Base-by-base conservation (phyloP, 2,797 vertebrate species). In the Scolopax bukidnonensis region DNA sequence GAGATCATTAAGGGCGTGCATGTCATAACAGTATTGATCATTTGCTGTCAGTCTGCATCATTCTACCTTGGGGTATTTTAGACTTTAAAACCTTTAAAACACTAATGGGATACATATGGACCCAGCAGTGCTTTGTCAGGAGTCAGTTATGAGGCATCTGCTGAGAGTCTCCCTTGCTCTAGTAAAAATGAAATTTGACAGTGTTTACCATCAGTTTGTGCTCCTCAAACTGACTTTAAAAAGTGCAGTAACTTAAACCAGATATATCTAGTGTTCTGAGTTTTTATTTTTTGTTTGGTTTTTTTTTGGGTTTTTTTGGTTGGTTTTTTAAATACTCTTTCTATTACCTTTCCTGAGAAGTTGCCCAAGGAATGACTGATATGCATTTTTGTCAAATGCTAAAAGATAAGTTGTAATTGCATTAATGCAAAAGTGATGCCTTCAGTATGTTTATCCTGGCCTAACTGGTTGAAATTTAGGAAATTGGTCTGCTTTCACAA, bases 101-200 rank as follows among this genome's bases (percentile, higher is more conserved):
- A 16, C 12, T 41, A 21, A 1, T 21, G n/a, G 71, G 54, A 6
- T 14, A 19, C 33, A 10, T 8, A 6, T 0, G 5, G 68, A 70
- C 20, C 32, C 65, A 78, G 69, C 16, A 47, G 48, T 47, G 48
- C 8, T 70, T 61, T 84, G 65, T 89, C 70, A 82, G 28, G 65
- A 1, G 28, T 83, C 7, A 8, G 16, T 17, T 51, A 4, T 4
- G 57, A 74, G 73, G 41, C 64, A 33, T 74, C 60, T 76, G 67
- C 53, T 90, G 43, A 36, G 61, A 67, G 54, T 73, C 64, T 64
- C 30, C 43, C 65, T n/a, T 59, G 65, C 50, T 73, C 13, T 51
- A 71, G 54, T 36, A 18, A 36, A 51, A 53, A 36, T 48, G 40
- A n/a, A 40, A 65, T 41, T 32, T 69, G 82, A 68, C 45, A 9